Conservation (phyloP, 2,113 vertebrate species). For the Ochotona curzoniae region DNA sequence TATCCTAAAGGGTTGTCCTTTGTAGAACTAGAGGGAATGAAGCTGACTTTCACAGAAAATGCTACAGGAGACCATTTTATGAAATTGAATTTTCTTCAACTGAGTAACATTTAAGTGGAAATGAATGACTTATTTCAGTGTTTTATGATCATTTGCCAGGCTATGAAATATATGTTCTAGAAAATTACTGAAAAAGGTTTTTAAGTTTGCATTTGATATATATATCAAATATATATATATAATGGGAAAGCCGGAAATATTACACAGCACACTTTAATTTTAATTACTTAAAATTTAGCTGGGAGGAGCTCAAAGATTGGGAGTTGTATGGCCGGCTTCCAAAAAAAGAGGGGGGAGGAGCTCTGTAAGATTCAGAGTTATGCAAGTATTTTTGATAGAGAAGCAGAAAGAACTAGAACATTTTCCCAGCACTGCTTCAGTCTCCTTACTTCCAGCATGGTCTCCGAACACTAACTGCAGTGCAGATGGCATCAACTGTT, state of each 20-base stretch:
- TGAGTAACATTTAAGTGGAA: conserved; percentile 12
- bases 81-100: conserved; percentile 9
- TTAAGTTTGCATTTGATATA: conserved; percentile 42
- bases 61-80: neutral
- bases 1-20: neutral
- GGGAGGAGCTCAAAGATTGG: neutral
- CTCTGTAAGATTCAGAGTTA: neutral
- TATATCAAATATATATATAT: conserved; percentile 17
- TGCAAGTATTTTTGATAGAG: conserved; percentile 77
- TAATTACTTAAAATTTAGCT: conserved; percentile 20
- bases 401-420: conserved; percentile 71
- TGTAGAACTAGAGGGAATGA: neutral
- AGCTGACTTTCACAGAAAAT: conserved; percentile 41
- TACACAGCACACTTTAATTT: conserved; percentile 7
- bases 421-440: conserved; percentile 77
- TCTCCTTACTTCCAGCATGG: conserved; percentile 49
- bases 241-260: conserved; percentile 17
- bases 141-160: conserved; percentile 22
- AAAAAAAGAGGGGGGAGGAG: neutral
- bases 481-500: conserved; percentile 71
- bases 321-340: neutral
- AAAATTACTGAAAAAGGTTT: conserved; percentile 47
- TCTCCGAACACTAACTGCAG: conserved; percentile 72
- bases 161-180: neutral
- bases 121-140: neutral